Conservation (phyloP, 2,113 vertebrate genomes). For the Salvelinus sp. region DNA sequence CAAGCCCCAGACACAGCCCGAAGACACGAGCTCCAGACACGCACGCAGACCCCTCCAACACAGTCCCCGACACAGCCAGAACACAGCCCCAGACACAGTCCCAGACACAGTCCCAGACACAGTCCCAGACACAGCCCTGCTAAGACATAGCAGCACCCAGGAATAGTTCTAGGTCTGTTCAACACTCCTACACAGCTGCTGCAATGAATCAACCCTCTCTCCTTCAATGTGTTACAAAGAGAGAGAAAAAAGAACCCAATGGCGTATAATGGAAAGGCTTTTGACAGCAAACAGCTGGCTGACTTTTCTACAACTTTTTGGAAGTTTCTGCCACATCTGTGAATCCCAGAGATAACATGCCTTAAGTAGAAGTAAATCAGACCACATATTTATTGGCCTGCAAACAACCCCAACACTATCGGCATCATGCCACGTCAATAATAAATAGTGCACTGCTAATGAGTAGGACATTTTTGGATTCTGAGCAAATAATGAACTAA, state of each 20-base stretch:
- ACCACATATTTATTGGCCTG: too few relatives aligned
- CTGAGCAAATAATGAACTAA: too few relatives aligned
- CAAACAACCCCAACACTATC: too few relatives aligned
- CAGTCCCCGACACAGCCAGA: not conserved
- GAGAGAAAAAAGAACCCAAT: not conserved
- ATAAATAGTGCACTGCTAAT: too few relatives aligned
- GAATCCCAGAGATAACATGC: not conserved
- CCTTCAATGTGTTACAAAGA: not conserved
- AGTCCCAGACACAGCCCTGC: not conserved
- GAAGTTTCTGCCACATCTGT: not conserved
- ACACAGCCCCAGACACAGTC: too few relatives aligned
- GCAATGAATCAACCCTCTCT: slow-evolving; percentile 1
- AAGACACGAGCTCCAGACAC: not conserved
- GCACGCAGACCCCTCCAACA: too few relatives aligned
- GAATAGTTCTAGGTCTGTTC: slow-evolving; percentile 18
- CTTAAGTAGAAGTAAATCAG: too few relatives aligned
- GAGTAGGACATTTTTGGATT: too few relatives aligned
- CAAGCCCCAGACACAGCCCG: too few relatives aligned
- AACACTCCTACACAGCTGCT: slow-evolving; percentile 14
- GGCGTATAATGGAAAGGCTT: not conserved
- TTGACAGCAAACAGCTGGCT: not conserved
- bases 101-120: too few relatives aligned
- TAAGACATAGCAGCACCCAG: not conserved
- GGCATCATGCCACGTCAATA: too few relatives aligned
- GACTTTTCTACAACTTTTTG: not conserved